Base-by-base conservation (phyloP, 2,113 vertebrate genomes). In the Tupaia chinensis region DNA sequence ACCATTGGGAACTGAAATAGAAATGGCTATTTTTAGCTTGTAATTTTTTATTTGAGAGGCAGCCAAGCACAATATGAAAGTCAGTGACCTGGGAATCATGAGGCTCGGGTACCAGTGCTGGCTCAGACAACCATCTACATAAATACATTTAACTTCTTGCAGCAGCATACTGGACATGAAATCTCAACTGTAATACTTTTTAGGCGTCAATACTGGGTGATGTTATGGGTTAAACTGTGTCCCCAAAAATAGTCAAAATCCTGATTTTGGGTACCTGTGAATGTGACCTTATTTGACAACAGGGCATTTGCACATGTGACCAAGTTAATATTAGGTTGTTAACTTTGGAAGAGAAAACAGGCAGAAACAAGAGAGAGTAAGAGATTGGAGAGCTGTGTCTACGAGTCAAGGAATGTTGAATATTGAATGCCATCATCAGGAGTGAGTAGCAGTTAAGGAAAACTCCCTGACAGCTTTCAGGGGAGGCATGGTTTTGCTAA, bases 101-200 rank as follows among this genome's bases (percentile, higher is more conserved):
- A 87, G 60, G 9, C 27, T 83, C 60, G 58, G 19, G 25, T 60
- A n/a, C 23, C 34, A 89, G 7, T 78, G 63, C 22, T 89, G n/a
- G 6, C 11, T 97, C 65, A 34, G 22, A 44, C 9, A 16, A 63
- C 22, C 34, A 17, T 63, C 29, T 86, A 86, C 69, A 63, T 81
- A 68, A 76, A 81, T 78, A 1, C 32, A 81, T 85, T 89, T 88
- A 74, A 82, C 5, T 63, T 83, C 9, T 88, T 77, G 29, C 91
- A 93, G 61, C 27, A 93, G 11, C 22, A 56, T 23, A 22, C 72
- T 19, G 34, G 27, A 44, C 27, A 83, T 23, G 15, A 86, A 78
- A 58, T 65, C n/a, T 68, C 61, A 80, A 9, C 15, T 79, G 16
- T 34, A 89, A 27, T 5, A 32, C 8, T 77, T 84, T 80, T 70